phyloP scores from a whole-genome alignment of 2,113 vertebrate genomes.

The Dryoscopus gambensis region DNA sequence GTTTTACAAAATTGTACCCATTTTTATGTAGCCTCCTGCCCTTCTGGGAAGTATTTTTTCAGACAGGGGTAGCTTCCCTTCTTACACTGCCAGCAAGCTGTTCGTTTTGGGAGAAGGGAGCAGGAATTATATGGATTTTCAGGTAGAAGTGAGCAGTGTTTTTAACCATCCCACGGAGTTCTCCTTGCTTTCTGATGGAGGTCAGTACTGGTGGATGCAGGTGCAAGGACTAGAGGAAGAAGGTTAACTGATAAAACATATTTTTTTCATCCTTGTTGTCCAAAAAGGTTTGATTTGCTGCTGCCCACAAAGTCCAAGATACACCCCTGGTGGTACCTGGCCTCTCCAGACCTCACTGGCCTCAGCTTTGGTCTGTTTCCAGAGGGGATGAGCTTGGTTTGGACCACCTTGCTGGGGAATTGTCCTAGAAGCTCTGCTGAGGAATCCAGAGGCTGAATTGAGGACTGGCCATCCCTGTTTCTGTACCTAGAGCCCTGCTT shows the following conservation, averaged over 20 bases:
- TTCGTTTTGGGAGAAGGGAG: neutral
- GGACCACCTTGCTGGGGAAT: neutral
- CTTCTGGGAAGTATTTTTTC: neutral
- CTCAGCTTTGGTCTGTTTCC: neutral
- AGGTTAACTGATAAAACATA: neutral
- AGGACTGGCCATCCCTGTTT: neutral
- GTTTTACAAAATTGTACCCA: neutral
- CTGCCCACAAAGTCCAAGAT: neutral
- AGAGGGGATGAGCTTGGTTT: neutral
- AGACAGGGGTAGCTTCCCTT: neutral
- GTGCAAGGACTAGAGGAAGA: neutral
- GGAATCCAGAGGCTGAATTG: neutral
- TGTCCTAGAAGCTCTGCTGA: neutral
- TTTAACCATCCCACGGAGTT: neutral
- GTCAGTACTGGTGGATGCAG: neutral
- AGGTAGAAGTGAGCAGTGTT: neutral
- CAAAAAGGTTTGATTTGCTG: neutral
- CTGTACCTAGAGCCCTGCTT: neutral
- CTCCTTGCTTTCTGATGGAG: neutral
- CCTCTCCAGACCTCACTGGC: accelerated
- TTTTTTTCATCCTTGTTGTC: neutral
- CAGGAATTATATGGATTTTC: neutral
- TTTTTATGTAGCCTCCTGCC: neutral
- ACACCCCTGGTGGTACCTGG: accelerated
- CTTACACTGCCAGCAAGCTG: neutral